phyloP scores from a whole-genome alignment of 2,888 invertebrate genomes.

The Dolomedes plantarius region DNA sequence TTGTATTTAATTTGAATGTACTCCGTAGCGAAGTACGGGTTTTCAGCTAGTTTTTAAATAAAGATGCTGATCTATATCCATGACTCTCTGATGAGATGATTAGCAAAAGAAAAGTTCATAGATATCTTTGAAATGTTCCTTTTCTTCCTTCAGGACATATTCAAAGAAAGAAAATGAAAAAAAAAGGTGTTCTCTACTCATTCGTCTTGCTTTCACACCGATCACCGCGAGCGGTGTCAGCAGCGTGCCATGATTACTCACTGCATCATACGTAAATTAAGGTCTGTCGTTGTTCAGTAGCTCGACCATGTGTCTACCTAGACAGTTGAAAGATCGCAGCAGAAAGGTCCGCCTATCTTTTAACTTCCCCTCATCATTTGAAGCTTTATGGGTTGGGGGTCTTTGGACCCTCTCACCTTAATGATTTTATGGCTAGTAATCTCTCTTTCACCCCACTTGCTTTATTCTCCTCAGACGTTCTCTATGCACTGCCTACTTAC shows the following conservation, averaged over 20 bases:
- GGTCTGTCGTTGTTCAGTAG: constrained; percentile 57
- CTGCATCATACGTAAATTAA: constrained; percentile 65
- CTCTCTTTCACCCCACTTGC: neutral
- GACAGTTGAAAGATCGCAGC: constrained; percentile 26
- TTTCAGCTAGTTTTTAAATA: no score
- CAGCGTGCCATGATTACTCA: constrained; percentile 36
- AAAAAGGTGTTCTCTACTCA: constrained; percentile 47
- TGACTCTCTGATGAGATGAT: no score
- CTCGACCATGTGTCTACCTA: constrained; percentile 35
- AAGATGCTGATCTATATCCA: no score
- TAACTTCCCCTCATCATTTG: neutral
- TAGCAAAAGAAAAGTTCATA: no score
- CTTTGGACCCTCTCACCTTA: neutral
- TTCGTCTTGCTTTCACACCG: constrained; percentile 64
- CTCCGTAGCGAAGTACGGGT: no score
- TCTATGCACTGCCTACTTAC: neutral
- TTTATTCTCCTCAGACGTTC: neutral
- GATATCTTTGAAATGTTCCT: no score
- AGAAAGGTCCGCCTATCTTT: neutral
- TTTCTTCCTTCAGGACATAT: no score
- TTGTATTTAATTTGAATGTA: no score
- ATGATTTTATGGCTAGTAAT: constrained; percentile 33
- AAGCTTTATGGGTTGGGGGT: neutral
- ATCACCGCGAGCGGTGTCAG: constrained; percentile 22
- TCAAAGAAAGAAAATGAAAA: constrained; percentile 34